Percentiles rank a stretch among this genome's conserved stretches.
Evolutionary conservation across 2,888 invertebrate species (phyloP).

Genomic region (Notodonta dromedarius): DNA sequence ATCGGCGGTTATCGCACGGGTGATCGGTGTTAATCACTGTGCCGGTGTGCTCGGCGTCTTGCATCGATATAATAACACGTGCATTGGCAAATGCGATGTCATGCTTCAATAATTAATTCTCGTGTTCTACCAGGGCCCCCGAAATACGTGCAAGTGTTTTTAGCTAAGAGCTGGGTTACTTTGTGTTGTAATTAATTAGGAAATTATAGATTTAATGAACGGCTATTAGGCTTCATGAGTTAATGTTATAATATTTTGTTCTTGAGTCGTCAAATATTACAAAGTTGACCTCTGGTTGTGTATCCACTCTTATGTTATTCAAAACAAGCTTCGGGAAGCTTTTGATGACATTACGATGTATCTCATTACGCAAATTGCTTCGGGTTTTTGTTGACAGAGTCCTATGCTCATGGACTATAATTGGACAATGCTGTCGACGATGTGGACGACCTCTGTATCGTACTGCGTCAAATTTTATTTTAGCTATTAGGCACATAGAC

Average conservation of each 20-base stretch:
- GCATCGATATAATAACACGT: background rate
- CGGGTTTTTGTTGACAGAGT: constrained; percentile 7
- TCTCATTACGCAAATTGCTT: constrained; percentile 12
- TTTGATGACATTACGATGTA: constrained; percentile 9
- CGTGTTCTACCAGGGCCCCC: background rate
- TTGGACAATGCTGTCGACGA: background rate
- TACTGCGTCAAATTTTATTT: background rate
- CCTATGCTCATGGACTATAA: constrained; percentile 3
- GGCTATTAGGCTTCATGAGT: no score
- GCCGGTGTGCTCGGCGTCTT: constrained; percentile 3
- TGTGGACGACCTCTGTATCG: background rate
- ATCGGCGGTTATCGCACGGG: constrained; percentile 22
- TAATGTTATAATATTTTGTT: no score
- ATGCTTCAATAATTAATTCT: background rate
- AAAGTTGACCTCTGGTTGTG: background rate
- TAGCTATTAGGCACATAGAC: background rate
- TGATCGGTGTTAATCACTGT: constrained; percentile 17
- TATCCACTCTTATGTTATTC: constrained; percentile 9
- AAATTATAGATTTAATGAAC: no score
- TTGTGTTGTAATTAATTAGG: no score
- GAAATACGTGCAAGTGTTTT: background rate
- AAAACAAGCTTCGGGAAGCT: background rate
- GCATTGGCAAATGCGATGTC: background rate
- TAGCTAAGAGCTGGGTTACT: background rate
- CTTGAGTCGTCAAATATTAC: no score